These are phyloP conservation scores for Drosophila takahashii DNA, from an alignment of 1,140 invertebrate genomes.

Conservation along the genomic window DNA sequence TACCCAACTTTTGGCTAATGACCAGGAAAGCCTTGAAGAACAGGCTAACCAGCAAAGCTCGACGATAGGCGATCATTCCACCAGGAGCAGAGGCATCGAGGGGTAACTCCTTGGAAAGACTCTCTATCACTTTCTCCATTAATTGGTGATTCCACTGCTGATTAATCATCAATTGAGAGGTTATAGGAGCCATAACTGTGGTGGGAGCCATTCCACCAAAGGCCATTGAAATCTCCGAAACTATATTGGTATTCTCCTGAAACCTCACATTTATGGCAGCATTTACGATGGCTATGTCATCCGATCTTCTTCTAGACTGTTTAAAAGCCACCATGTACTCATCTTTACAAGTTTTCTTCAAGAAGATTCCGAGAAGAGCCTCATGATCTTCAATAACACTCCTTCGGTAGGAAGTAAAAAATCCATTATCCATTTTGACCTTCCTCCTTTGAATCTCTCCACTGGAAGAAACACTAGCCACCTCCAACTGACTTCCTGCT, in stretches of 20 bases:
- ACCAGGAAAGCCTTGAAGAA: slow-evolving; percentile 96
- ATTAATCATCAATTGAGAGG: slow-evolving; percentile 88
- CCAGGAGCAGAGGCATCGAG: slow-evolving; percentile 93
- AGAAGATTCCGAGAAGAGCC: slow-evolving; percentile 91
- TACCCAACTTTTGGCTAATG: slow-evolving; percentile 87
- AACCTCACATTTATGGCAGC: slow-evolving; percentile 91
- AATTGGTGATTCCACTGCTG: slow-evolving; percentile 90
- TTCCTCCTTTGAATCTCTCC: slow-evolving; percentile 86
- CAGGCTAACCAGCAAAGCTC: slow-evolving; percentile 92
- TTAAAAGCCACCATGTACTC: slow-evolving; percentile 96
- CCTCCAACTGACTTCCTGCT: slow-evolving; percentile 86
- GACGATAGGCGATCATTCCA: slow-evolving; percentile 94
- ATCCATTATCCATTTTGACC: slow-evolving; percentile 91
- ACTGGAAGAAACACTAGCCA: slow-evolving; percentile 85
- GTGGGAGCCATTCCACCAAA: slow-evolving; percentile 97
- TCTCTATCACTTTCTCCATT: slow-evolving; percentile 88
- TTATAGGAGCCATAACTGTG: slow-evolving; percentile 91
- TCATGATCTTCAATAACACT: slow-evolving; percentile 92
- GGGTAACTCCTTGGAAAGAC: slow-evolving; percentile 90
- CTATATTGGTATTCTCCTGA: slow-evolving; percentile 85
- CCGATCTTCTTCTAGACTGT: slow-evolving; percentile 95
- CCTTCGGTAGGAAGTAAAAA: slow-evolving; percentile 95
- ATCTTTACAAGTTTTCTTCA: slow-evolving; percentile 86
- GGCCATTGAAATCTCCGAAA: slow-evolving; percentile 89
- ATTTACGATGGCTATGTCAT: slow-evolving; percentile 98